Percentiles rank a stretch among this genome's conserved stretches.
phyloP scores from a whole-genome alignment of 2,888 invertebrate genomes.

The Acanthosoma haemorrhoidale region DNA sequence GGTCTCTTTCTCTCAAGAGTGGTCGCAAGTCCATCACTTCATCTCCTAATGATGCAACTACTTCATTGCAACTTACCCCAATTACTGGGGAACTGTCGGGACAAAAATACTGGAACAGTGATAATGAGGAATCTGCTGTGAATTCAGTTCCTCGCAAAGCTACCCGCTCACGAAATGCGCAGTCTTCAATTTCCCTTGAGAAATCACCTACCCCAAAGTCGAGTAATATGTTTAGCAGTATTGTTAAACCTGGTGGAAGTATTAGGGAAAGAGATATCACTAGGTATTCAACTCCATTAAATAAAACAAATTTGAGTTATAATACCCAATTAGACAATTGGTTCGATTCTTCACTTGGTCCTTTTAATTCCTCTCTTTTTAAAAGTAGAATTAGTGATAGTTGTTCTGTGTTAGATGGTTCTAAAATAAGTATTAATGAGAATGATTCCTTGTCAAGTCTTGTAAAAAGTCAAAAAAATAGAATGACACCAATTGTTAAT shows the following conservation, averaged over 20 bases:
- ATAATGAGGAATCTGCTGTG: neutral
- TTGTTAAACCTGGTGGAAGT: neutral
- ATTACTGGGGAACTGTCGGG: neutral
- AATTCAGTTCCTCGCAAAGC: neutral
- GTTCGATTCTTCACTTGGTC: neutral
- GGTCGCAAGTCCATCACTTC: neutral
- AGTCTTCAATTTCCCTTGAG: neutral
- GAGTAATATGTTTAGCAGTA: neutral
- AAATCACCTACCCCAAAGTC: neutral
- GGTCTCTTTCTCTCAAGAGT: constrained; percentile 9
- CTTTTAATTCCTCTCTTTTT: constrained; percentile 1
- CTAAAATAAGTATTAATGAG: neutral
- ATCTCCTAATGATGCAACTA: neutral
- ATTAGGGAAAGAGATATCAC: neutral
- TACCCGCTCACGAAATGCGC: neutral
- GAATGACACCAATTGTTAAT: neutral
- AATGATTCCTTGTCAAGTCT: neutral
- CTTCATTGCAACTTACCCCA: neutral
- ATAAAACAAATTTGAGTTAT: too few relatives aligned
- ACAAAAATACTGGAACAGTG: too few relatives aligned
- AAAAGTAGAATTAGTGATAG: neutral
- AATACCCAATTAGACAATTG: neutral
- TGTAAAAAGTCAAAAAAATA: neutral
- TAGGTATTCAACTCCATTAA: neutral
- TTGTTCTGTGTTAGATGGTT: neutral